Base-by-base conservation (phyloP, 2,888 invertebrate genomes). In the Linnaemya tessellans region DNA sequence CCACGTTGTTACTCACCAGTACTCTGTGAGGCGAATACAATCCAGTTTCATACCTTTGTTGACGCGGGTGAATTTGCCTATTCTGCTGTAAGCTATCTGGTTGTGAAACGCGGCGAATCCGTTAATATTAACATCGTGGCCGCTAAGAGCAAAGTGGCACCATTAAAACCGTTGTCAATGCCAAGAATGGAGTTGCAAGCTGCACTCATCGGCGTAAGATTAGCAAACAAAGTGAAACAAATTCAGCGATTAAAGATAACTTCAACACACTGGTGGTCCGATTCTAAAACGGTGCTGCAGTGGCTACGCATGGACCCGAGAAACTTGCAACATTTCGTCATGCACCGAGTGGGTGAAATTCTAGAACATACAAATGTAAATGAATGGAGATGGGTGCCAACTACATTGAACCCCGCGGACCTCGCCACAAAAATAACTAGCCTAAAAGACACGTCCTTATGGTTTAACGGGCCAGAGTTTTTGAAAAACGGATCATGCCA, bases 341-440 rank as follows among this genome's bases (percentile, higher is more conserved):
- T 74, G 62, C 22, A 62, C 22, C 30, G 73, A 18, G 30, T 84
- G 11, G 80, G 80, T 0, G 86, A 87, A 67, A 67, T 87, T 38
- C 35, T 84, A 15, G 87, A 88, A 18, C 49, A 56, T n/a, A 67
- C 80, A 11, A 86, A 83, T n/a, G 3, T 71, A 9, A 64, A 1
- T 10, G 70, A 87, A 41, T 86, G 84, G 84, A 83, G 25, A 13
- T 87, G 84, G 77, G 73, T 85, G 15, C 62, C 74, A 15, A 51
- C 62, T 0, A 74, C 62, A 38, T 10, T 1, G 1, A 74, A 74
- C n/a, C 60, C 51, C 67, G 87, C 80, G 0, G 87, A 86, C 13
- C 15, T 56, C 13, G 84, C 86, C 0, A 87, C 87, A 18, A 86
- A 86, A 35, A 41, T 68, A n/a, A 58, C 73, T 15, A 62, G 67